phyloP scores from a whole-genome alignment of 2,113 vertebrate genomes.

The Chaetura pelagica region DNA sequence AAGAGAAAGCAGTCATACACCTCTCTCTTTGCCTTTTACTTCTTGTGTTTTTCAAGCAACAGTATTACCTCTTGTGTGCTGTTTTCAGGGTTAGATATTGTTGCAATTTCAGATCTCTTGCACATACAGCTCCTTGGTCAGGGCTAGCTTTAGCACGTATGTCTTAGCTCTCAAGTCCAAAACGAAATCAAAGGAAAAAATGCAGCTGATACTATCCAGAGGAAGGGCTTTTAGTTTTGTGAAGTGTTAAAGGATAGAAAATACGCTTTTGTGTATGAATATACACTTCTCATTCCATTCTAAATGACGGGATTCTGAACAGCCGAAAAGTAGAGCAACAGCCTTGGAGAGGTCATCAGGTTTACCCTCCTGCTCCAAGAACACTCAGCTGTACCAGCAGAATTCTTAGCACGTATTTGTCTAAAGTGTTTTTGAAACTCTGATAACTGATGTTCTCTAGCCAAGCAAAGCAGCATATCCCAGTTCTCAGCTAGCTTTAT shows the following conservation, averaged over 20 bases:
- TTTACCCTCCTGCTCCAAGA: background rate
- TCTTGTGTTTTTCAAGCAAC: background rate
- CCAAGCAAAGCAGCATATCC: background rate
- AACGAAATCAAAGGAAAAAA: background rate
- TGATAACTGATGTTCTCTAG: background rate
- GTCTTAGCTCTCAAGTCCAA: background rate
- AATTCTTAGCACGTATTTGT: background rate
- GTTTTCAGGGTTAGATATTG: background rate
- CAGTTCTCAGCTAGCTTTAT: background rate
- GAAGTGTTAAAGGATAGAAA: background rate
- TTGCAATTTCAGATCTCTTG: background rate
- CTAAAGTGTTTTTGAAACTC: background rate
- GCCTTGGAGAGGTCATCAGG: rapidly evolving
- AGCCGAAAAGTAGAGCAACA: background rate
- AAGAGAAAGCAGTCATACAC: background rate
- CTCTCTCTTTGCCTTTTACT: background rate
- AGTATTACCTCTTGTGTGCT: background rate
- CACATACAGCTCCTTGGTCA: background rate
- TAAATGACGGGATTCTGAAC: background rate
- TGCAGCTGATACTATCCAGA: background rate
- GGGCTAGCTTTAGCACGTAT: background rate
- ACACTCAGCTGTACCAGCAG: background rate
- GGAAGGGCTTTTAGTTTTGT: background rate
- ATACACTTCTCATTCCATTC: background rate
- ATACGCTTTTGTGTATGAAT: background rate